Base-by-base conservation (phyloP, 2,797 vertebrate species). In the Siniperca scherzeri region DNA sequence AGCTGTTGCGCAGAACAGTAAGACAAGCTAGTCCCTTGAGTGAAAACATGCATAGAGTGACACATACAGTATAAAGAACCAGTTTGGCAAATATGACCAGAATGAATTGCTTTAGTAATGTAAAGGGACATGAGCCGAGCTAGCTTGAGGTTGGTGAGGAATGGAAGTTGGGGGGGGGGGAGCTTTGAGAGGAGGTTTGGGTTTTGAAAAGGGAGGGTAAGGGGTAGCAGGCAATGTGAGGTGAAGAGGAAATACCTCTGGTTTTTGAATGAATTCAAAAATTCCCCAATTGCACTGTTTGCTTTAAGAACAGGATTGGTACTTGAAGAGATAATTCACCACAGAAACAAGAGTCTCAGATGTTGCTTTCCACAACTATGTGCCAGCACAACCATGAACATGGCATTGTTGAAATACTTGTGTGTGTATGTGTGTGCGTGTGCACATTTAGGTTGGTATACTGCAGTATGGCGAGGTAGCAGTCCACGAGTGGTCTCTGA, bases 381-480 rank as follows among this genome's bases (percentile, higher is more conserved):
- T 55, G 62, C 75, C 56, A 69, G 60, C 27, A 42, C 38, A 57
- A 70, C 27, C 66, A 61, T 14, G 59, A 87, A 78, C 72, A 70
- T 86, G 48, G 60, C 77, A 74, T 81, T 76, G 60, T 25, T 79
- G 48, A 82, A 79, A 80, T 80, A 25, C 68, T 66, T 81, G 40
- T 65, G 42, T 80, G 36, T 62, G 67, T 78, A 33, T 46, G 36
- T 82, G 72, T 69, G 17, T 82, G 40, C 86, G 30, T 83, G 71
- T 67, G n/a, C 68, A 25, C 42, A 48, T 90, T 25, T 81, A 98
- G 98, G 98, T 99, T 14, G 98, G 97, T 4, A 96, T 99, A 65
- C 94, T 99, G 62, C 98, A 99, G 94, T 99, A 99, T 0, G 98
- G 97, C 0, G 98, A 99, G 91, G 91, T 82, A 10, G 94, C 97